These are phyloP conservation scores for Tipula helvola DNA, from an alignment of 2,888 invertebrate species.

Conservation along the genomic window DNA sequence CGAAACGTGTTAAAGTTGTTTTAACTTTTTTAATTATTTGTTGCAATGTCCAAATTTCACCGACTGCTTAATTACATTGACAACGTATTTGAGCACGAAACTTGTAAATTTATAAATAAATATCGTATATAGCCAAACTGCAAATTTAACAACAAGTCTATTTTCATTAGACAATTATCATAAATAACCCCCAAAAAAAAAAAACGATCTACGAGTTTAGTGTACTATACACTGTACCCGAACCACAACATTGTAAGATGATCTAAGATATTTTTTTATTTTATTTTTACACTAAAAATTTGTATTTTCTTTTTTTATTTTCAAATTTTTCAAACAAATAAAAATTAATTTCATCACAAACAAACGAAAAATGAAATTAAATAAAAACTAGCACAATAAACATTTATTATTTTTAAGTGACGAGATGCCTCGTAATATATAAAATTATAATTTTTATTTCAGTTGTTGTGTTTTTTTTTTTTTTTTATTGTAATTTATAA, in stretches of 20 bases:
- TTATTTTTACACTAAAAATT: background rate
- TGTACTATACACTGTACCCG: background rate
- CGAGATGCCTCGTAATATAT: conserved; percentile 4
- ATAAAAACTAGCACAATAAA: background rate
- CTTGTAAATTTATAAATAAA: background rate
- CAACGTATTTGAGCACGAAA: too few relatives aligned
- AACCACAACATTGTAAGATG: background rate
- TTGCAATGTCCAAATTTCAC: too few relatives aligned
- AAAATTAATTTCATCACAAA: background rate
- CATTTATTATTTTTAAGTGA: conserved; percentile 4
- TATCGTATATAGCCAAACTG: background rate
- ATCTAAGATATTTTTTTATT: background rate
- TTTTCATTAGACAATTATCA: background rate
- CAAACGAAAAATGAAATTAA: background rate
- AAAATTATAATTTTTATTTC: background rate
- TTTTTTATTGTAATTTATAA: background rate
- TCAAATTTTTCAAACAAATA: background rate
- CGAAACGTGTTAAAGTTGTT: too few relatives aligned
- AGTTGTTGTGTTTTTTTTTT: background rate
- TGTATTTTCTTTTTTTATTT: background rate
- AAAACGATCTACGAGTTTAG: background rate
- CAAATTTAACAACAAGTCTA: background rate
- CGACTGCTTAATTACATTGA: too few relatives aligned
- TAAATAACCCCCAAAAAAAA: background rate
- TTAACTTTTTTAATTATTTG: too few relatives aligned